Percentiles rank a stretch among this genome's conserved stretches.
phyloP scores from a whole-genome alignment of 2,797 vertebrate genomes.

The Rhynchotus rufescens region DNA sequence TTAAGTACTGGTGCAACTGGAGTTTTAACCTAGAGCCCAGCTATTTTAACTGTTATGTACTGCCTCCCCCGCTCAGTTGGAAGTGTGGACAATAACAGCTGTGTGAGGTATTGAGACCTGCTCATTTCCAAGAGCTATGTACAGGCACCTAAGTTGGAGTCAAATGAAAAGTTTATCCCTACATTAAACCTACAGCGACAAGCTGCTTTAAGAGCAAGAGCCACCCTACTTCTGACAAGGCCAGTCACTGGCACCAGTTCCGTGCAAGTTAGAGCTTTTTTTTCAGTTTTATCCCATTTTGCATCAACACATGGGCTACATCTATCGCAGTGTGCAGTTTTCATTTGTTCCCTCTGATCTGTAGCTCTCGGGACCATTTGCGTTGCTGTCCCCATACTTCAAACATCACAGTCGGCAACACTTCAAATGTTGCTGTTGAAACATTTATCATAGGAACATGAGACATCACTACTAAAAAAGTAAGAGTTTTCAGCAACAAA shows the following conservation, averaged over 20 bases:
- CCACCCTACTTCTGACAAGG: fast-evolving
- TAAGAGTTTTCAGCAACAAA: neutral
- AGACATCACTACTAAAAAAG: neutral
- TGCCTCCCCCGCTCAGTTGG: neutral
- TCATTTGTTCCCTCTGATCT: neutral
- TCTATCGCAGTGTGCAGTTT: neutral
- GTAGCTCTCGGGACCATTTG: neutral
- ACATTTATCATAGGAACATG: neutral
- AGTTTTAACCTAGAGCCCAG: neutral
- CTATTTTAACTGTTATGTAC: neutral
- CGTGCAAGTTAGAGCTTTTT: neutral
- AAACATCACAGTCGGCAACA: neutral
- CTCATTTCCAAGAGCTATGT: neutral
- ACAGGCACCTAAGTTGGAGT: too few relatives aligned
- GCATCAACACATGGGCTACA: neutral
- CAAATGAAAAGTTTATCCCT: neutral
- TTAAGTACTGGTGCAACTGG: neutral
- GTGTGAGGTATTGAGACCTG: neutral
- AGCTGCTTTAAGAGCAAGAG: fast-evolving
- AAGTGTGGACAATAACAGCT: neutral
- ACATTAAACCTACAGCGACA: neutral
- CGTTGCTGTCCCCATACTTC: neutral
- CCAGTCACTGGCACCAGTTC: too few relatives aligned
- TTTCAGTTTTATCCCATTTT: neutral
- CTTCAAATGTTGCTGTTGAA: neutral